phyloP scores from a whole-genome alignment of 2,797 vertebrate genomes.

The Melanotaenia trifasciata region DNA sequence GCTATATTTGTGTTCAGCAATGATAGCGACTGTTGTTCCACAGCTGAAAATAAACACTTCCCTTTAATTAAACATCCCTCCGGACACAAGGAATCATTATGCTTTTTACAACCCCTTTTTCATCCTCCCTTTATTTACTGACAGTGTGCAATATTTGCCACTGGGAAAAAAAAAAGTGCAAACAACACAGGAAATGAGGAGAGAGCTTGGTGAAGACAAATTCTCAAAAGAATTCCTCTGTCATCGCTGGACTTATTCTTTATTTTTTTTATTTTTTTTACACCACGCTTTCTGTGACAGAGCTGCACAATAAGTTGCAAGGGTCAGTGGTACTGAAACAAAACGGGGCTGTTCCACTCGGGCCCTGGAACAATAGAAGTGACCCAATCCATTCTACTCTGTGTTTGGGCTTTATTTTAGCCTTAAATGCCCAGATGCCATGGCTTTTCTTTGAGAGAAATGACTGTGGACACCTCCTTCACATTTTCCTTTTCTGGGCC shows the following conservation, averaged over 20 bases:
- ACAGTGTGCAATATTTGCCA: slow-evolving; percentile 70
- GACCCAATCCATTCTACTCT: slow-evolving; percentile 89
- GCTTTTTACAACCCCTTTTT: slow-evolving; percentile 75
- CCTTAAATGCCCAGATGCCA: slow-evolving; percentile 92
- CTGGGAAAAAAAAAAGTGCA: slow-evolving; percentile 67
- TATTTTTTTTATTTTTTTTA: slow-evolving; percentile 26
- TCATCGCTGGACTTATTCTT: slow-evolving; percentile 75
- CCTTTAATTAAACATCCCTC: slow-evolving; percentile 81
- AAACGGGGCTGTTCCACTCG: slow-evolving; percentile 88
- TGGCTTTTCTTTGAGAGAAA: slow-evolving; percentile 87
- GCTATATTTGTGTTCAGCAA: slow-evolving; percentile 83
- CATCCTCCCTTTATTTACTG: slow-evolving; percentile 79
- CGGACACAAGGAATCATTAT: slow-evolving; percentile 68
- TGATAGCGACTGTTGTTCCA: slow-evolving; percentile 78
- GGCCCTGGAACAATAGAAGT: slow-evolving; percentile 85
- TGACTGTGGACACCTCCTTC: slow-evolving; percentile 91
- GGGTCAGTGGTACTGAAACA: slow-evolving; percentile 94
- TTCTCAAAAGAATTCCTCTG: slow-evolving; percentile 66
- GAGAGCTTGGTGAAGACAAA: slow-evolving; percentile 58
- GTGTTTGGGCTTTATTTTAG: slow-evolving; percentile 90
- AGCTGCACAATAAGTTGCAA: slow-evolving; percentile 87
- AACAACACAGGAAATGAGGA: slow-evolving; percentile 76
- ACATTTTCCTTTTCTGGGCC: slow-evolving; percentile 89
- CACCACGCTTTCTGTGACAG: slow-evolving; percentile 91
- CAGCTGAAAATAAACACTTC: slow-evolving; percentile 75